Conservation (phyloP, 2,888 invertebrate genomes). For the Anthophora plumipes region DNA sequence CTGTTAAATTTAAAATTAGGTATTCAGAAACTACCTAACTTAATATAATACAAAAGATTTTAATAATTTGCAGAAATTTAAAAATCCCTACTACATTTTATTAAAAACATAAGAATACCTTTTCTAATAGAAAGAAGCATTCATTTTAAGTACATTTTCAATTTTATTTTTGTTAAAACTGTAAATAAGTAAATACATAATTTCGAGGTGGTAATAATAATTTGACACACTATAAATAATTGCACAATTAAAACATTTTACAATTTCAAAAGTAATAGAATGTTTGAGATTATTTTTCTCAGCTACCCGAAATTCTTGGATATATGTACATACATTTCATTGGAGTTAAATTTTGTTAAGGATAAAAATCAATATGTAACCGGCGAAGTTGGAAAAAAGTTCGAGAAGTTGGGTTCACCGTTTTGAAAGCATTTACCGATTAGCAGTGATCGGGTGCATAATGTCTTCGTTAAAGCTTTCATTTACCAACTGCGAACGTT, state of each 20-base stretch:
- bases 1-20: too few relatives aligned
- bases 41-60: too few relatives aligned
- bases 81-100: too few relatives aligned
- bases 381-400: neutral
- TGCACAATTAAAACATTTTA: neutral
- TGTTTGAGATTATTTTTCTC: neutral
- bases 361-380: neutral
- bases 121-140: too few relatives aligned
- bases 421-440: slow-evolving; percentile 66
- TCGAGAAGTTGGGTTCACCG: neutral
- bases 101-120: too few relatives aligned
- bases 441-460: slow-evolving; percentile 63
- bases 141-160: too few relatives aligned
- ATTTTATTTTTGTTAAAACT: too few relatives aligned
- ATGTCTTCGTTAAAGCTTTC: slow-evolving; percentile 67
- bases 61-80: too few relatives aligned
- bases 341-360: neutral
- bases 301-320: neutral
- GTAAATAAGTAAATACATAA: too few relatives aligned
- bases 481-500: slow-evolving; percentile 64
- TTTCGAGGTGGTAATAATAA: too few relatives aligned
- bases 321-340: neutral
- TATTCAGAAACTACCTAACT: too few relatives aligned
- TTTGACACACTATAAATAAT: too few relatives aligned
- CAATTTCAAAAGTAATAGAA: neutral